Percentiles rank a stretch among this genome's conserved stretches.
Evolutionary conservation across 2,113 vertebrate species (phyloP).

Genomic region (Aphelocoma coerulescens): DNA sequence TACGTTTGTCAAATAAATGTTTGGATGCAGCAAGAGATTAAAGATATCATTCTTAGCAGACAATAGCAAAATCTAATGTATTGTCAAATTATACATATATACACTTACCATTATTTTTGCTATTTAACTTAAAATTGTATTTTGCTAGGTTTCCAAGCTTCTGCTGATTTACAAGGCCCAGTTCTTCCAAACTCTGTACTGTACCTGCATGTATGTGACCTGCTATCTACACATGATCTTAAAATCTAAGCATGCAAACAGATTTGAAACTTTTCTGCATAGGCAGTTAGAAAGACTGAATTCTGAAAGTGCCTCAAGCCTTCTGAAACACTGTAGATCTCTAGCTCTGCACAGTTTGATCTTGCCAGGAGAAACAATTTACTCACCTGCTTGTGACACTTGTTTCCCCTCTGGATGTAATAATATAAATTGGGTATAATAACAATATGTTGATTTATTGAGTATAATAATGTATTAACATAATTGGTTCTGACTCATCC

Average conservation of each 20-base stretch:
- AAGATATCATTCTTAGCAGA: slow-evolving; percentile 51
- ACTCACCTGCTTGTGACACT: background rate
- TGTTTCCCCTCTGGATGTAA: background rate
- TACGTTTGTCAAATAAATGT: slow-evolving; percentile 38
- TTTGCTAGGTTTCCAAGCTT: background rate
- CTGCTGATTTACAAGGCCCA: background rate
- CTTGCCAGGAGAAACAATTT: background rate
- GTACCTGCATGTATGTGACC: background rate
- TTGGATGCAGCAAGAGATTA: slow-evolving; percentile 53
- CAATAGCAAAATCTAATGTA: background rate
- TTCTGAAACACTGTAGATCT: background rate
- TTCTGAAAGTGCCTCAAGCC: background rate
- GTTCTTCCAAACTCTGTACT: background rate
- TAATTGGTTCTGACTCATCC: background rate
- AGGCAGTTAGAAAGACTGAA: background rate
- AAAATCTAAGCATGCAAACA: background rate
- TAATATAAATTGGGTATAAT: background rate
- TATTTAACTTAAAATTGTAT: background rate
- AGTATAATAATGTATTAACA: background rate
- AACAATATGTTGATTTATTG: background rate
- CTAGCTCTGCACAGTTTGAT: background rate
- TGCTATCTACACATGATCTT: background rate
- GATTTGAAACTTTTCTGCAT: accelerated
- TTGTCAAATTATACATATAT: background rate
- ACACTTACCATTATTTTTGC: background rate